Evolutionary conservation across 2,113 vertebrate genomes (phyloP).

Genomic region (Climacteris rufus): DNA sequence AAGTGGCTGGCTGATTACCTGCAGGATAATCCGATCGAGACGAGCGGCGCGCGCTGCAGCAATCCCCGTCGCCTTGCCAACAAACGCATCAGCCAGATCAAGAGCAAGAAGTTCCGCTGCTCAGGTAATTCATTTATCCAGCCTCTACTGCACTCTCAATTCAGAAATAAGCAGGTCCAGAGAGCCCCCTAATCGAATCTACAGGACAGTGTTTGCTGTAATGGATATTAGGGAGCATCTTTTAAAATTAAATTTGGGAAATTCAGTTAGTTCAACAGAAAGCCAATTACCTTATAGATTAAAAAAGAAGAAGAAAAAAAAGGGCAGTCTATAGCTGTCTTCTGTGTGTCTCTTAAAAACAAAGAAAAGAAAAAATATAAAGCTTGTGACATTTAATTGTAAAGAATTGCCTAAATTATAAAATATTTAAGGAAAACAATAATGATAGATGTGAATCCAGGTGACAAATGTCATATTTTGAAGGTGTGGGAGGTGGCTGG

Average conservation of each 20-base stretch:
- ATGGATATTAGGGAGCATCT: conserved; percentile 77
- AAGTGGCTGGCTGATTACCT: conserved; percentile 99
- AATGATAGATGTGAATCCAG: neutral
- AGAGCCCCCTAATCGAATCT: conserved; percentile 78
- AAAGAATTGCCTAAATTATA: neutral
- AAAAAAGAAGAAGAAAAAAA: conserved; percentile 31
- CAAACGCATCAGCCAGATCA: conserved; percentile 98
- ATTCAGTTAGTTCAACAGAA: conserved; percentile 76
- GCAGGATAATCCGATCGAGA: conserved; percentile 98
- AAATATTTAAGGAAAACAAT: neutral
- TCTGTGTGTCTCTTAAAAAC: neutral
- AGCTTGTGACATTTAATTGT: neutral
- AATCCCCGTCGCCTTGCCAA: conserved; percentile 94
- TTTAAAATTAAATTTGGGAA: conserved; percentile 79
- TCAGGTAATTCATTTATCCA: conserved; percentile 87
- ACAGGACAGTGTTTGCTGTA: conserved; percentile 65
- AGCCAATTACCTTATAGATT: conserved; percentile 77
- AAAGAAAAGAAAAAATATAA: neutral
- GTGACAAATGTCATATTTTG: neutral
- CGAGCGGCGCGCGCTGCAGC: conserved; percentile 96
- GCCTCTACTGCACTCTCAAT: conserved; percentile 55
- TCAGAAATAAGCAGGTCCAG: conserved; percentile 63
- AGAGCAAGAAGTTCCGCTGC: conserved; percentile 99
- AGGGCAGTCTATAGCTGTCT: neutral
- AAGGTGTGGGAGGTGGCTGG: neutral